A percentile compares a stretch with the other conserved stretches of the same genome.
Evolutionary conservation across 2,888 invertebrate species (phyloP).

Genomic region (Pycnomerus fuliginosus): DNA sequence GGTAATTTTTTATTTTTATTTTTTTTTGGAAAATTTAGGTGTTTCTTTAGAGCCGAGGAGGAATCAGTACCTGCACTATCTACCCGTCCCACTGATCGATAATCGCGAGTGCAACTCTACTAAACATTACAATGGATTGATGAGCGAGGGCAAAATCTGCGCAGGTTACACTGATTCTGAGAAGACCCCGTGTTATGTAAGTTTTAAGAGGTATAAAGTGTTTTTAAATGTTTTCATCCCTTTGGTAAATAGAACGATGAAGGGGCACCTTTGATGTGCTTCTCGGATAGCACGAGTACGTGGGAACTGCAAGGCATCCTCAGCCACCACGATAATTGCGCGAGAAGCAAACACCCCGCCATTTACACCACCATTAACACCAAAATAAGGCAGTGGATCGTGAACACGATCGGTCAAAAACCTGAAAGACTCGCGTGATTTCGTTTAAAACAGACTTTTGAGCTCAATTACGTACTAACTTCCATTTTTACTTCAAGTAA

Average conservation of each 20-base stretch:
- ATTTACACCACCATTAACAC: conserved; percentile 55
- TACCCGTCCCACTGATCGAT: conserved; percentile 58
- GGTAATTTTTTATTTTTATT: conserved; percentile 37
- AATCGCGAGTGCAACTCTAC: conserved; percentile 61
- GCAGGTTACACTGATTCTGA: conserved; percentile 59
- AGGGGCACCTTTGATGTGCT: conserved; percentile 67
- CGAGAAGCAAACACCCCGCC: conserved; percentile 59
- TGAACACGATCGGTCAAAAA: conserved; percentile 48
- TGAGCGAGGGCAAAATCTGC: conserved; percentile 61
- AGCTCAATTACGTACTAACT: conserved; percentile 21
- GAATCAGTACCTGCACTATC: conserved; percentile 57
- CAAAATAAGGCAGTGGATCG: conserved; percentile 51
- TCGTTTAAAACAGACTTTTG: conserved; percentile 9
- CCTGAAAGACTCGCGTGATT: conserved; percentile 16
- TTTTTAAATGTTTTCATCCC: background rate
- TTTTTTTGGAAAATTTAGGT: conserved; percentile 5
- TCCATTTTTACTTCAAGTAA: conserved; percentile 11
- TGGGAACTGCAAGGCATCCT: conserved; percentile 65
- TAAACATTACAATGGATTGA: conserved; percentile 60
- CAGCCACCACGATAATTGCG: conserved; percentile 62
- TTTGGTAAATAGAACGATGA: conserved; percentile 58
- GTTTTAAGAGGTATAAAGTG: conserved; percentile 32
- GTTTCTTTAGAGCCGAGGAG: conserved; percentile 52
- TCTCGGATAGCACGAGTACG: conserved; percentile 53
- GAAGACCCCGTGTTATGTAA: conserved; percentile 62